phyloP scores from a whole-genome alignment of 2,888 invertebrate species.

The Meghimatium bilineatum region DNA sequence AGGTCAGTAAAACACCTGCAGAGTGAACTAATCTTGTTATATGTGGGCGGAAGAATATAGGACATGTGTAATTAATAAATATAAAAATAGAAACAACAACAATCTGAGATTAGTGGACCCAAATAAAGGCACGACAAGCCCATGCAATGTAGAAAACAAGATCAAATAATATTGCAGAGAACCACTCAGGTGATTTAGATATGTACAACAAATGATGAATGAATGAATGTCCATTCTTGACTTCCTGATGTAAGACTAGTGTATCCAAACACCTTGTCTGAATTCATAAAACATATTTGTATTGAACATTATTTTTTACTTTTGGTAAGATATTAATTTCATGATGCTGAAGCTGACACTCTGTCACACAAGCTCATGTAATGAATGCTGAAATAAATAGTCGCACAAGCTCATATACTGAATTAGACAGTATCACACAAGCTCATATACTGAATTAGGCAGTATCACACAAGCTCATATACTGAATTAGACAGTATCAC shows the following conservation, averaged over 20 bases:
- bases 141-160: conserved; percentile 46
- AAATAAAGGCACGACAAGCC: conserved; percentile 47
- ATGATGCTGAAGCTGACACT: not conserved
- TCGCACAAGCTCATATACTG: too few relatives aligned
- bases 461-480: too few relatives aligned
- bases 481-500: too few relatives aligned
- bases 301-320: not conserved
- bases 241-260: too few relatives aligned
- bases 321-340: not conserved
- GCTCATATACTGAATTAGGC: too few relatives aligned
- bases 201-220: conserved; percentile 7
- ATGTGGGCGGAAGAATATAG: conserved; percentile 12
- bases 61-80: conserved; percentile 26
- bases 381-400: too few relatives aligned
- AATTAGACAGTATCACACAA: too few relatives aligned
- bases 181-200: not conserved
- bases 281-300: not conserved
- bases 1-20: conserved; percentile 12
- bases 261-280: too few relatives aligned
- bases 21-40: conserved; percentile 1
- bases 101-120: conserved; percentile 49
- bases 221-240: not conserved
- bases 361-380: too few relatives aligned
- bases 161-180: conserved; percentile 19
- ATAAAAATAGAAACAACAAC: conserved; percentile 38